A percentile compares a stretch with the other conserved stretches of the same genome.
These are phyloP conservation scores for Brachionus koreanus DNA, from an alignment of 1,140 invertebrate species.

Conservation along the genomic window DNA sequence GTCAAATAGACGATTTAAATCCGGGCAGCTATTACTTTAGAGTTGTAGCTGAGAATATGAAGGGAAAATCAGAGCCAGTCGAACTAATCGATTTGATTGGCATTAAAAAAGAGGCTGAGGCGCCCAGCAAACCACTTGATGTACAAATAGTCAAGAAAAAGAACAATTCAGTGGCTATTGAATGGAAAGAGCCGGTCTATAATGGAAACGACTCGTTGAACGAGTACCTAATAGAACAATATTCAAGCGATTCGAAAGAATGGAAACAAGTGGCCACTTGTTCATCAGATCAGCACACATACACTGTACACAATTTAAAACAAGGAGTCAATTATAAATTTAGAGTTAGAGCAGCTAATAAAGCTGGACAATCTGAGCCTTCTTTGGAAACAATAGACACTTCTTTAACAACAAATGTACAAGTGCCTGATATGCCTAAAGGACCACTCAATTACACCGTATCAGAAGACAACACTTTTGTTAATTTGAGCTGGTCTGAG, in stretches of 20 bases:
- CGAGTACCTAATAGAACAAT: constrained; percentile 60
- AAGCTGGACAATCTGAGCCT: constrained; percentile 79
- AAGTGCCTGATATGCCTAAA: constrained; percentile 50
- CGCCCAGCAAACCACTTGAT: constrained; percentile 68
- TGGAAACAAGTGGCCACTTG: constrained; percentile 66
- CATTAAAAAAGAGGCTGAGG: neutral
- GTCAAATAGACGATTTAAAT: constrained; percentile 73
- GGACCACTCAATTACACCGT: constrained; percentile 9
- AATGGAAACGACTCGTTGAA: constrained; percentile 93
- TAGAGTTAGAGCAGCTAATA: constrained; percentile 90
- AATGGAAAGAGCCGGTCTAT: constrained; percentile 81
- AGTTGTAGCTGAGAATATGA: constrained; percentile 93
- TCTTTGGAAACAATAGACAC: constrained; percentile 60
- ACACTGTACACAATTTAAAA: constrained; percentile 50
- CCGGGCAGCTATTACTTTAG: constrained; percentile 95
- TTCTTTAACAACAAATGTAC: neutral
- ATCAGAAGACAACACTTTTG: constrained; percentile 63
- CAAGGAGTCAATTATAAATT: constrained; percentile 81
- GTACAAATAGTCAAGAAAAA: constrained; percentile 80
- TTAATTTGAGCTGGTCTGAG: constrained; percentile 39
- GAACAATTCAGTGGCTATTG: constrained; percentile 68
- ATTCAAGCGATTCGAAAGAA: constrained; percentile 69
- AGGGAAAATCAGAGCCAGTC: constrained; percentile 81
- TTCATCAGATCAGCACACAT: neutral
- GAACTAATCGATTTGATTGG: neutral